Conservation (phyloP, 2,797 vertebrate species). For the Hypotaenidia philippensis region DNA sequence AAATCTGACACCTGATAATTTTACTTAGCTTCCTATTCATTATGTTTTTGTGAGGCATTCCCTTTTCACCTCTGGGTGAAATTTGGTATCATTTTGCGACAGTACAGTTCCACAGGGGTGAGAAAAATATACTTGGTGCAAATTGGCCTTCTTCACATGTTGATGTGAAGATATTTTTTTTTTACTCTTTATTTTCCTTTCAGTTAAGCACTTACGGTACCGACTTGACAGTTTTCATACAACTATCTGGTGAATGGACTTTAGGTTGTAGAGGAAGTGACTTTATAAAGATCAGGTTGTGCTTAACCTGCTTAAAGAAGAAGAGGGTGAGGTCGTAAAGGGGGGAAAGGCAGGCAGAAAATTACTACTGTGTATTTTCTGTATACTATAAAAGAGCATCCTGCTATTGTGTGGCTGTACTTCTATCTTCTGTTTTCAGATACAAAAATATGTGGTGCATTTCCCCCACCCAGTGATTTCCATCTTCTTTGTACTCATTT, state of each 20-base stretch:
- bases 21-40: not conserved
- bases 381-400: not conserved
- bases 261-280: not conserved
- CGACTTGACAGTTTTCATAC: not conserved
- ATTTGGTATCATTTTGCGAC: not conserved
- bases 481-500: slow-evolving; percentile 28
- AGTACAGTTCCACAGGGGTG: not conserved
- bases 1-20: not conserved
- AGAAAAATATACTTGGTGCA: not conserved
- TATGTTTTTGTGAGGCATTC: not conserved
- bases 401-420: not conserved
- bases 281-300: not conserved
- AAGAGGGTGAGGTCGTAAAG: not conserved
- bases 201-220: not conserved
- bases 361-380: not conserved
- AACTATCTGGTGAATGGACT: not conserved
- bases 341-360: not conserved
- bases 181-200: not conserved
- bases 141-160: not conserved
- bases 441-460: slow-evolving; percentile 24
- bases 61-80: not conserved
- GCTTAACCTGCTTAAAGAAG: not conserved
- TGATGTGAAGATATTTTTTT: not conserved
- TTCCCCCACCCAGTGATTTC: slow-evolving; percentile 35
- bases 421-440: slow-evolving; percentile 31